Base-by-base conservation (phyloP, 2,888 invertebrate genomes). In the Heliconius cydno region DNA sequence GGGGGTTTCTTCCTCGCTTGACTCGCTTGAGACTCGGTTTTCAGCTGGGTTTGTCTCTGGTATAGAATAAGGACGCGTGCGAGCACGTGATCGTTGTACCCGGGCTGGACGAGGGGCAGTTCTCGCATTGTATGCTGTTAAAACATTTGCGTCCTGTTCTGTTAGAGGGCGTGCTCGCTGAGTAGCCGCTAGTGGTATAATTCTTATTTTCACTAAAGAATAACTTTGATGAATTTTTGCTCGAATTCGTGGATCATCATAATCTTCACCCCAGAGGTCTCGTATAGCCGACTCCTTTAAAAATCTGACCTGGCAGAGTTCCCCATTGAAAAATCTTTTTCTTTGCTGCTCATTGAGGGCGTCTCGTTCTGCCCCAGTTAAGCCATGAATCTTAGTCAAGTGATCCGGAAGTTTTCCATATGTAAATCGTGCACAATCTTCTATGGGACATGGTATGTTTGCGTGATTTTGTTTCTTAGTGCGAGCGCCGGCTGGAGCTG, bases 381-480 rank as follows among this genome's bases (percentile, higher is more conserved):
- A 86, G 7, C 95, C 95, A 81, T 95, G 95, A 78, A 95, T 92
- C 82, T 95, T 95, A 9, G 95, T 95, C 34, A 95, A 90, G 78
- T 95, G 95, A 83, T 95, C 95, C 0, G 95, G 95, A 0, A 95
- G 89, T 81, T 95, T 95, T 10, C 95, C 95, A 84, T 95, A 95
- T 2, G 95, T 95, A 85, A 95, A 95, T 80, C 95, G 87, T 38
- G 94, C 95, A 84, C 95, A 95, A 86, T 95, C 95, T 86, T 95
- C 95, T 63, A 95, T 95, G 2, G 95, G 95, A 77, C 95, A 95
- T 0, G 95, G 95, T 46, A 95, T 95, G 85, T 95, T 95, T 0
- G 95, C 95, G 82, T 95, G 95, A 84, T 95, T 95, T 83, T 95
- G 95, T 85, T 95, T 95, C 82, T 95, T 95, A 1, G 95, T 90